A percentile compares a stretch with the other conserved stretches of the same genome.
These are phyloP conservation scores for Mercenaria mercenaria DNA, from an alignment of 1,140 invertebrate species.

Conservation along the genomic window DNA sequence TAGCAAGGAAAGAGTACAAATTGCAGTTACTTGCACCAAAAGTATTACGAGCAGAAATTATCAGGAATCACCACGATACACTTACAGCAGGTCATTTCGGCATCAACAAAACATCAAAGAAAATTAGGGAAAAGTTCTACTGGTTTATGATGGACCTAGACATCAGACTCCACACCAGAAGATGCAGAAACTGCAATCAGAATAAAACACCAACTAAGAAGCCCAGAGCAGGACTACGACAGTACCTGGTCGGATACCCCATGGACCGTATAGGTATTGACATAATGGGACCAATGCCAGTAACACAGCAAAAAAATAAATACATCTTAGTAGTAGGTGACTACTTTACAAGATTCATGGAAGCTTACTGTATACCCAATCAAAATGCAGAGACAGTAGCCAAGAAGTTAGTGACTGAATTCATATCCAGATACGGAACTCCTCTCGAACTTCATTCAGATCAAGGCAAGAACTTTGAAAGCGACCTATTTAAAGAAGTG, in stretches of 20 bases:
- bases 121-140: neutral
- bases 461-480: slow-evolving; percentile 44
- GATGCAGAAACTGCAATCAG: neutral
- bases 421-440: slow-evolving; percentile 4
- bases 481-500: slow-evolving; percentile 32
- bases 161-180: neutral
- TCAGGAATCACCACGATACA: neutral
- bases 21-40: neutral
- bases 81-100: neutral
- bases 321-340: neutral
- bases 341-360: neutral
- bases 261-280: neutral
- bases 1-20: no score
- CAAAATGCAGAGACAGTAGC: slow-evolving; percentile 45
- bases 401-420: slow-evolving; percentile 21
- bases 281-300: neutral
- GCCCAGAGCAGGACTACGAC: neutral
- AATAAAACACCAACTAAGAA: neutral
- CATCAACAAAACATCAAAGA: neutral
- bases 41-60: neutral
- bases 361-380: slow-evolving; percentile 32
- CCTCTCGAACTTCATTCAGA: slow-evolving; percentile 22
- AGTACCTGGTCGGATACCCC: neutral
- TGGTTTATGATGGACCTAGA: neutral
- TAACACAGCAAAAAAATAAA: neutral